Percentiles rank a stretch among this genome's conserved stretches.
phyloP scores from a whole-genome alignment of 2,113 vertebrate species.

The Odontesthes bonariensis region DNA sequence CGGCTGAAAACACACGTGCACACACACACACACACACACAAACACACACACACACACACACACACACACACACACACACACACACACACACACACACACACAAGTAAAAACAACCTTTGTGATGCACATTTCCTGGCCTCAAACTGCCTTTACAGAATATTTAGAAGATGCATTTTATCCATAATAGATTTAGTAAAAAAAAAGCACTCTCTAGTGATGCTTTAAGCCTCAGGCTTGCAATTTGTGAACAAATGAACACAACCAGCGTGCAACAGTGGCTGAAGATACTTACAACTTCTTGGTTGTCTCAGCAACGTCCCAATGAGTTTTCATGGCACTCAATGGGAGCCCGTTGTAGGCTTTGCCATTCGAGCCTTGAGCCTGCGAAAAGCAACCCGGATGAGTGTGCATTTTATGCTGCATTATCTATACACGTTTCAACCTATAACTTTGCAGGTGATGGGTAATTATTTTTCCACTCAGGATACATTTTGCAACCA shows the following conservation, averaged over 20 bases:
- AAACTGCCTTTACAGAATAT: background rate
- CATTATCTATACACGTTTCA: background rate
- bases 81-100: too few relatives aligned
- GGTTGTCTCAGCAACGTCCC: slow-evolving; percentile 80
- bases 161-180: too few relatives aligned
- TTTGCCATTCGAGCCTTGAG: slow-evolving; percentile 49
- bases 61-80: too few relatives aligned
- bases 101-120: background rate
- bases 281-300: slow-evolving; percentile 86
- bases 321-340: slow-evolving; percentile 83
- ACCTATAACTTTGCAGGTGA: too few relatives aligned
- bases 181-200: too few relatives aligned
- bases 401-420: background rate
- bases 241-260: background rate
- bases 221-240: too few relatives aligned
- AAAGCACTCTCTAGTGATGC: too few relatives aligned
- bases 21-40: background rate
- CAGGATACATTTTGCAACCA: too few relatives aligned
- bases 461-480: too few relatives aligned
- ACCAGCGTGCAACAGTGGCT: fast-evolving
- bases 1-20: slow-evolving; percentile 78
- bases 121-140: too few relatives aligned
- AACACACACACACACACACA: too few relatives aligned
- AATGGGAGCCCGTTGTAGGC: slow-evolving; percentile 84
- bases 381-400: slow-evolving; percentile 10